Percentiles rank a stretch among this genome's conserved stretches.
These are phyloP conservation scores for Manacus vitellinus DNA, from an alignment of 2,113 vertebrate species.

Conservation along the genomic window DNA sequence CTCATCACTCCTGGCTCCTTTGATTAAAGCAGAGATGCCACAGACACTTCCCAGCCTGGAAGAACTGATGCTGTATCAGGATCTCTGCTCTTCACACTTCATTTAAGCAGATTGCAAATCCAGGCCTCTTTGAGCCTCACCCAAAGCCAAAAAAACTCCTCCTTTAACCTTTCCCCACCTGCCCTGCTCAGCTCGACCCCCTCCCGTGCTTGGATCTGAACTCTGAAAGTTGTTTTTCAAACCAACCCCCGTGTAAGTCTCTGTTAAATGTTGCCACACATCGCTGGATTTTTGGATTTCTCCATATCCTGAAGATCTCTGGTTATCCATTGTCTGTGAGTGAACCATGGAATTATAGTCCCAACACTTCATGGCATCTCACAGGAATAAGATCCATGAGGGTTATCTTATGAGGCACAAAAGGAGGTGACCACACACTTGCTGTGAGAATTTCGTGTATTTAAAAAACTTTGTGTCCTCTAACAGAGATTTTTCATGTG, in stretches of 20 bases:
- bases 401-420: neutral
- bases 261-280: neutral
- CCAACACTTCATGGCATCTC: neutral
- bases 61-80: neutral
- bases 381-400: neutral
- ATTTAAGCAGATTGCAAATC: neutral
- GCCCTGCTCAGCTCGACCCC: neutral
- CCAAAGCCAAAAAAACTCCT: neutral
- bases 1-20: constrained; percentile 10
- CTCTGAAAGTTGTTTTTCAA: neutral
- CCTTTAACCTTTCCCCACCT: neutral
- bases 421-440: neutral
- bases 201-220: neutral
- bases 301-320: neutral
- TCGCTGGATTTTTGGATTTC: neutral
- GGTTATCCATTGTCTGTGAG: neutral
- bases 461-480: neutral
- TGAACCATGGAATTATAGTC: neutral
- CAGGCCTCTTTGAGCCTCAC: neutral
- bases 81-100: neutral
- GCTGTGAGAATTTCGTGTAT: neutral
- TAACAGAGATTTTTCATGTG: neutral
- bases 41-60: neutral
- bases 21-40: neutral
- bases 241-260: neutral